Base-by-base conservation (phyloP, 2,797 vertebrate genomes). In the Enteromius radiatus region DNA sequence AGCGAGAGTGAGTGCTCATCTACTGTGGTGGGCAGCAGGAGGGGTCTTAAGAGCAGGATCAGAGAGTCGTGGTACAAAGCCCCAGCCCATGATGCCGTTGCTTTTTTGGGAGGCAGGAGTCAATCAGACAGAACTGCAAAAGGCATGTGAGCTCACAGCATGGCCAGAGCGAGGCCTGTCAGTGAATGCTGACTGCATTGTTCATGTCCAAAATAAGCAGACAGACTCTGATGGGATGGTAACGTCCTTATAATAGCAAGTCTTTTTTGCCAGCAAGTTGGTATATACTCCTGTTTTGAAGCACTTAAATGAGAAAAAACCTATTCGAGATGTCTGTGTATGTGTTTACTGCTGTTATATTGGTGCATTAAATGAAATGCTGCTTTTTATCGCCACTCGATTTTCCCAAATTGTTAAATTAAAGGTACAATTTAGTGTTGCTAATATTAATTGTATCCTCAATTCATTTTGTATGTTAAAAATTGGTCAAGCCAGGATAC, bases 91-190 rank as follows among this genome's bases (percentile, higher is more conserved):
- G 97, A 98, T 93, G 94, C 95, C 91, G 94, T 90, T 89, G 95
- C 93, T 92, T 95, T 96, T 99, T 98, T 97, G 93, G 94, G 97
- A 95, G 94, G 91, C 93, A 92, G 90, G 90, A 93, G 94, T 96
- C 96, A 96, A 94, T 95, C 89, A 93, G 95, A 94, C 90, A 95
- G 95, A 93, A 95, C 93, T 94, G 95, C 93, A 97, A 96, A 95
- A 96, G 96, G 96, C 96, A 94, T 94, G 95, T 98, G 96, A 97
- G 96, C 95, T 96, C 96, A 91, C 93, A 93, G 86, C 89, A 90
- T 91, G 90, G 88, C 91, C 90, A 91, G 90, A 91, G 92, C 93
- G 87, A 84, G 23, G 77, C 91, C 90, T 89, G 92, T 95, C 93
- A 94, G 89, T 78, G 47, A 87, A 93, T 94, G 93, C 93, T 87